A percentile compares a stretch with the other conserved stretches of the same genome.
Conservation (phyloP, 2,797 vertebrate species). For the Characodon lateralis region DNA sequence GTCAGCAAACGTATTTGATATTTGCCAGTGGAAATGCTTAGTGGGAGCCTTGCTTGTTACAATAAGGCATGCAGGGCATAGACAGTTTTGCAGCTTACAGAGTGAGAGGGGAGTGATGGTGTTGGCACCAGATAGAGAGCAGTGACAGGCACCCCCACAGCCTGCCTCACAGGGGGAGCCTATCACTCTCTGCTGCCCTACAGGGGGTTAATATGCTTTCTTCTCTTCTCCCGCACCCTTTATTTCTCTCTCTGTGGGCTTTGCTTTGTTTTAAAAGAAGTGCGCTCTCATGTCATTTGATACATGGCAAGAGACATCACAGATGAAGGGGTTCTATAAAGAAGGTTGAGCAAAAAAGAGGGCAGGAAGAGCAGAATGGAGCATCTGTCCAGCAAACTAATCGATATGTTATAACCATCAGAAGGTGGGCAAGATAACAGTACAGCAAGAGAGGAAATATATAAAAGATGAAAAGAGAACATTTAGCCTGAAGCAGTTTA, state of each 20-base stretch:
- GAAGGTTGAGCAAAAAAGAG: conserved; percentile 24
- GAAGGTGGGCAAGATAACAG: neutral
- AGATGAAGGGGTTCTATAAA: conserved; percentile 23
- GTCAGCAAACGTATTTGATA: neutral
- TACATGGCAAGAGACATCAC: conserved; percentile 16
- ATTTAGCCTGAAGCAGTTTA: neutral
- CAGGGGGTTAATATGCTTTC: conserved; percentile 46
- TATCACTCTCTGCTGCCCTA: conserved; percentile 50
- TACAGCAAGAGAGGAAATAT: neutral
- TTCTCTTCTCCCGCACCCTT: conserved; percentile 15
- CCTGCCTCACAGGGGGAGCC: conserved; percentile 49
- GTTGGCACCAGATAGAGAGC: conserved; percentile 59
- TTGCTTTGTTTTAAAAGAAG: conserved; percentile 28
- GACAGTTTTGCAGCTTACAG: conserved; percentile 57
- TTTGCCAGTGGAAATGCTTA: conserved; percentile 3
- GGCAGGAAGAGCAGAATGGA: conserved; percentile 8
- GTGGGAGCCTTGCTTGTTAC: conserved; percentile 24
- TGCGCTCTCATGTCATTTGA: conserved; percentile 35
- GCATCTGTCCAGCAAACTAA: neutral
- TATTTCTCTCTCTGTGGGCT: conserved; percentile 15
- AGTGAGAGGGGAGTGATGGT: conserved; percentile 45
- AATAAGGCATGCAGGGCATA: conserved; percentile 33
- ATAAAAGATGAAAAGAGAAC: neutral
- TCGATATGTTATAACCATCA: conserved; percentile 15
- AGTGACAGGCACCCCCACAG: conserved; percentile 58